Percentiles rank a stretch among this genome's conserved stretches.
Evolutionary conservation across 2,888 invertebrate genomes (phyloP).

Genomic region (Oscheius onirici): DNA sequence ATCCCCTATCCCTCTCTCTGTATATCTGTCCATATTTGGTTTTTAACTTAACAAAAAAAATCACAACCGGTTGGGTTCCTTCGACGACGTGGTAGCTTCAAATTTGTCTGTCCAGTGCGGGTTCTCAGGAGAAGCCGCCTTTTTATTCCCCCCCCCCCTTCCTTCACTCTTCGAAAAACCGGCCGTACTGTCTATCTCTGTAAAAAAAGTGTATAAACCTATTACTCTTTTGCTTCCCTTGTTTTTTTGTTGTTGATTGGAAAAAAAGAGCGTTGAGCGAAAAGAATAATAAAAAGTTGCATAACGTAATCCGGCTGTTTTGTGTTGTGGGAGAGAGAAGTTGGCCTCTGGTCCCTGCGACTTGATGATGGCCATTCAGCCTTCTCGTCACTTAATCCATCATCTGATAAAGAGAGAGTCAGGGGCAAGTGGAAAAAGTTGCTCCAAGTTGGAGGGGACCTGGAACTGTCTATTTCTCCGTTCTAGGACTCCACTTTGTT

Average conservation of each 20-base stretch:
- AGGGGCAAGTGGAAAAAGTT: neutral
- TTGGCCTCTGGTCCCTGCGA: neutral
- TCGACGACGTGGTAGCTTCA: constrained; percentile 29
- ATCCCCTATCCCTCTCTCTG: neutral
- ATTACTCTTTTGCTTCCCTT: neutral
- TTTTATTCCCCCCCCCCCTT: neutral
- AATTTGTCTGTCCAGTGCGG: constrained; percentile 20
- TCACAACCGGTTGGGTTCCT: constrained; percentile 27
- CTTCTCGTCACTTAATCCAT: neutral
- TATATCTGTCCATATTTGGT: constrained; percentile 32
- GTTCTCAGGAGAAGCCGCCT: constrained; percentile 24
- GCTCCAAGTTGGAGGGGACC: neutral
- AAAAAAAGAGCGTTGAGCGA: constrained; percentile 12
- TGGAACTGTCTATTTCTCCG: too few species aligned
- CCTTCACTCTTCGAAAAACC: neutral
- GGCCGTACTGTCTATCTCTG: too few species aligned
- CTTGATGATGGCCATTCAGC: constrained; percentile 18
- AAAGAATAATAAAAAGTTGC: constrained; percentile 30
- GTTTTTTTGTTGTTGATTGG: too few species aligned
- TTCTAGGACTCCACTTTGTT: too few species aligned
- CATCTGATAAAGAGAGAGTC: neutral
- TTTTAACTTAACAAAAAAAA: too few species aligned
- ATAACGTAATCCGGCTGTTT: constrained; percentile 1
- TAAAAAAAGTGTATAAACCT: constrained; percentile 20
- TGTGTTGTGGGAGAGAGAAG: neutral